Conservation (phyloP, 2,888 invertebrate species). For the Andrena praecox region DNA sequence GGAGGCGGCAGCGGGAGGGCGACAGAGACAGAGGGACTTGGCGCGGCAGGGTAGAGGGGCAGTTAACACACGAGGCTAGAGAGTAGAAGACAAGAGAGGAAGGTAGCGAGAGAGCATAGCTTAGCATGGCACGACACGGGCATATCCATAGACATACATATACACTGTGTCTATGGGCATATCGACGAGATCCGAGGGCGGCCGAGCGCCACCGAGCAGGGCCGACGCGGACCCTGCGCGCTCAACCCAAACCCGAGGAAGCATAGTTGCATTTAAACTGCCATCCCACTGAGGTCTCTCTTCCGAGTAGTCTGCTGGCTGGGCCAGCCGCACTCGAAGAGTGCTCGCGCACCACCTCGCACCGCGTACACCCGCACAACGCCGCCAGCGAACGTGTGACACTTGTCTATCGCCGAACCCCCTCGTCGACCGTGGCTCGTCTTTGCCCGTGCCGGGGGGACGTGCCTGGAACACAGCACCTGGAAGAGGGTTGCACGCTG, state of each 20-base stretch:
- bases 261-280: slow-evolving; percentile 83
- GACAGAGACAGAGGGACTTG: background rate
- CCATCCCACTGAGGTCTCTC: slow-evolving; percentile 78
- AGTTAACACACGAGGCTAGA: slow-evolving; percentile 39
- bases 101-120: slow-evolving; percentile 61
- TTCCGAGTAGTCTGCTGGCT: slow-evolving; percentile 70
- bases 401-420: slow-evolving; percentile 20
- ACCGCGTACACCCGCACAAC: slow-evolving; percentile 37
- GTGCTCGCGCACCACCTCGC: slow-evolving; percentile 34
- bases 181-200: slow-evolving; percentile 81
- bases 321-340: slow-evolving; percentile 60
- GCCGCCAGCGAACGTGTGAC: slow-evolving; percentile 37
- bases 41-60: slow-evolving; percentile 1
- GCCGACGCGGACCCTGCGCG: slow-evolving; percentile 78
- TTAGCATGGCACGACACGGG: slow-evolving; percentile 71
- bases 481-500: slow-evolving; percentile 2
- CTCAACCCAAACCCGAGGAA: slow-evolving; percentile 79
- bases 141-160: slow-evolving; percentile 79
- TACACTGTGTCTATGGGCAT: slow-evolving; percentile 81
- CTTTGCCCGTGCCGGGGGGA: slow-evolving; percentile 18
- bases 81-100: slow-evolving; percentile 41
- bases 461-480: background rate
- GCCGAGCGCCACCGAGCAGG: slow-evolving; percentile 76
- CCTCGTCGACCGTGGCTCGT: slow-evolving; percentile 8
- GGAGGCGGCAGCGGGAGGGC: background rate